A percentile compares a stretch with the other conserved stretches of the same genome.
Conservation (phyloP, 2,888 invertebrate species). For the Eilema griseolum region DNA sequence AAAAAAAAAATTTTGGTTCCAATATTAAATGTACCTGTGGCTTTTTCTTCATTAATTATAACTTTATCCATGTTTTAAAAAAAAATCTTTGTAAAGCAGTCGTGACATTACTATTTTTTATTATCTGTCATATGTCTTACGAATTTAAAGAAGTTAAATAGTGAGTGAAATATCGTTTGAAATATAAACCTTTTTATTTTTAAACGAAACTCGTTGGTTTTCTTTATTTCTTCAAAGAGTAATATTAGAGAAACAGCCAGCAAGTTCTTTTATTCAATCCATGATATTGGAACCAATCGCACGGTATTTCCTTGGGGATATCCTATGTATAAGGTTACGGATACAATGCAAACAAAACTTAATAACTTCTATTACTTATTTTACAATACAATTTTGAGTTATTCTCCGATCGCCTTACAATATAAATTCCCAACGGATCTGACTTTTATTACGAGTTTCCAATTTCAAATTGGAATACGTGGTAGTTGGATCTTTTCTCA, state of each 20-base stretch:
- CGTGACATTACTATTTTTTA: no score
- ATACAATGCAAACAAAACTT: conserved; percentile 51
- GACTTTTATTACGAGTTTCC: background rate
- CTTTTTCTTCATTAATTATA: no score
- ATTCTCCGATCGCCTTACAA: background rate
- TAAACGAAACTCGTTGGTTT: background rate
- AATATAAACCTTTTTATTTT: background rate
- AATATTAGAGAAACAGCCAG: conserved; percentile 3
- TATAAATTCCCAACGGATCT: conserved; percentile 11
- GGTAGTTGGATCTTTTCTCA: no score
- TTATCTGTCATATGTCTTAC: no score
- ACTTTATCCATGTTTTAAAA: no score
- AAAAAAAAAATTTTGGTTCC: no score
- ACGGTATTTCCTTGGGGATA: conserved; percentile 61
- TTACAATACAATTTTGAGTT: conserved; percentile 36
- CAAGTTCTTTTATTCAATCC: conserved; percentile 22
- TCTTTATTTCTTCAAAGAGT: background rate
- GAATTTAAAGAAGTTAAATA: no score
- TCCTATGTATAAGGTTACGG: conserved; percentile 45
- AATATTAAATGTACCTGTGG: no score
- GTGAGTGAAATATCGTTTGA: background rate
- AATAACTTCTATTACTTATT: conserved; percentile 38
- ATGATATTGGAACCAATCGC: conserved; percentile 57
- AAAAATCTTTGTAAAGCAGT: no score
- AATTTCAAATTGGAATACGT: conserved; percentile 3